Evolutionary conservation across 1,140 invertebrate genomes (phyloP).

Genomic region (Muscidifurax raptorellus): DNA sequence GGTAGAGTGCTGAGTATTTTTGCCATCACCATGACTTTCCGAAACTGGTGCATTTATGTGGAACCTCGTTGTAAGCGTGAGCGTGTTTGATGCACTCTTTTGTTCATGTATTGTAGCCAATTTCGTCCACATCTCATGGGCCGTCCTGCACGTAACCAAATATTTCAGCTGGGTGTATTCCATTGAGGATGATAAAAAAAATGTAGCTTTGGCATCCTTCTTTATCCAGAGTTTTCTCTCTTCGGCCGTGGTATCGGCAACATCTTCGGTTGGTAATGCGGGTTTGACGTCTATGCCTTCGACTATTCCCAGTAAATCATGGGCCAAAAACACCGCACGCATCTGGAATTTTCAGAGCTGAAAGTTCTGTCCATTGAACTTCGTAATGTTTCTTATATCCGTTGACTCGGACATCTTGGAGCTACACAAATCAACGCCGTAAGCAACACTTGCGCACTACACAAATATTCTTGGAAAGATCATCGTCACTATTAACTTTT

Average conservation of each 20-base stretch:
- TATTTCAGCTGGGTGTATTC: conserved; percentile 35
- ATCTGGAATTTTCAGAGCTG: conserved; percentile 45
- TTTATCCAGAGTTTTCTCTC: background rate
- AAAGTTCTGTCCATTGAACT: conserved; percentile 44
- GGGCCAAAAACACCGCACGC: background rate
- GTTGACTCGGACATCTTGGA: conserved; percentile 11
- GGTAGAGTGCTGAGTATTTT: conserved; percentile 52
- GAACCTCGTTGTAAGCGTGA: conserved; percentile 12
- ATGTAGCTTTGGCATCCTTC: conserved; percentile 28
- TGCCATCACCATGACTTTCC: conserved; percentile 45
- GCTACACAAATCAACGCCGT: background rate
- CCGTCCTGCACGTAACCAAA: conserved; percentile 26
- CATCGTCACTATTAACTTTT: background rate
- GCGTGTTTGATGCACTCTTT: conserved; percentile 5
- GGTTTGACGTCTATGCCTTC: background rate
- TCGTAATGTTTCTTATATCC: conserved; percentile 36
- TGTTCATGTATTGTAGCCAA: conserved; percentile 29
- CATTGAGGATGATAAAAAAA: conserved; percentile 29
- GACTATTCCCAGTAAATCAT: conserved; percentile 6
- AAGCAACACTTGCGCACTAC: background rate
- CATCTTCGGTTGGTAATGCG: no score
- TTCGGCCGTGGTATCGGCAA: background rate
- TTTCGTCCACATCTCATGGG: conserved; percentile 9
- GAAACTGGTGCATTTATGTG: conserved; percentile 16
- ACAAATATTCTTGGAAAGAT: background rate